Percentiles rank a stretch among this genome's conserved stretches.
These are phyloP conservation scores for Cataglyphis cursor DNA, from an alignment of 2,888 invertebrate genomes.

Conservation along the genomic window DNA sequence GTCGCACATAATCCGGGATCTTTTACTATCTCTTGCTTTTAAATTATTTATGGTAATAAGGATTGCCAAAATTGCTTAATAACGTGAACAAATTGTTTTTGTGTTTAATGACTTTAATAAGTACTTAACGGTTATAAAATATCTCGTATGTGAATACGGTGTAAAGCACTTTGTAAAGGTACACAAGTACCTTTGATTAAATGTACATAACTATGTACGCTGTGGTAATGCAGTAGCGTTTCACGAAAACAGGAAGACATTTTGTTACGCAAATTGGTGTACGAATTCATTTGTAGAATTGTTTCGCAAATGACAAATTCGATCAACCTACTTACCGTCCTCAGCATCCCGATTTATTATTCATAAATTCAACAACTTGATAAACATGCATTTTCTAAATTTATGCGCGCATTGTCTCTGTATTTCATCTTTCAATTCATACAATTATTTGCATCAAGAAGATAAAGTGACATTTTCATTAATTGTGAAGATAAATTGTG, in stretches of 20 bases:
- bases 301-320: constrained; percentile 50
- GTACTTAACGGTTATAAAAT: neutral
- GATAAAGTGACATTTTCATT: neutral
- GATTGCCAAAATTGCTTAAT: neutral
- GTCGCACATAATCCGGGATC: neutral
- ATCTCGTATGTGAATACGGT: neutral
- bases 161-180: constrained; percentile 19
- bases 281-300: constrained; percentile 38
- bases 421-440: neutral
- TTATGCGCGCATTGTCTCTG: constrained; percentile 14
- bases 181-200: constrained; percentile 28
- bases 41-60: neutral
- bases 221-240: neutral
- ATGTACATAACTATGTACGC: constrained; percentile 26
- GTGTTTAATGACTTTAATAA: neutral
- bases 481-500: neutral
- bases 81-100: neutral
- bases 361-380: constrained; percentile 45
- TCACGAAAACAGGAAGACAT: constrained; percentile 27
- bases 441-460: neutral
- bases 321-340: constrained; percentile 48
- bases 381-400: constrained; percentile 46
- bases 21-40: neutral
- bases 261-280: constrained; percentile 53
- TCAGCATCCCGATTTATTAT: constrained; percentile 40